These are phyloP conservation scores for Apis cerana DNA, from an alignment of 1,140 invertebrate genomes.

Conservation along the genomic window DNA sequence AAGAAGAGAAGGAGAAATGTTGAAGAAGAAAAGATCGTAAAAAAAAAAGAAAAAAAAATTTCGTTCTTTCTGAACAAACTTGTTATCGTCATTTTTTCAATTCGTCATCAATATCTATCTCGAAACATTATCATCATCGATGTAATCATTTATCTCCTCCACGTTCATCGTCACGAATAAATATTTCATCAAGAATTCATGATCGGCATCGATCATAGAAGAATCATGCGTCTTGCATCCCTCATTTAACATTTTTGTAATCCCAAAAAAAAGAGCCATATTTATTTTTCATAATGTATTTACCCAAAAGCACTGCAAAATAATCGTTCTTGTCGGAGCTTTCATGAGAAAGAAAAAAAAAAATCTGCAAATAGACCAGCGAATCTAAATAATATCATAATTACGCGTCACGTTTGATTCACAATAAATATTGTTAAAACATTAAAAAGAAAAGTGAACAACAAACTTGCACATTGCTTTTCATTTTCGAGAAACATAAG, in stretches of 20 bases:
- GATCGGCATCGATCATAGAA: neutral
- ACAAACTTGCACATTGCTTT: neutral
- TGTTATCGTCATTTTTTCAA: slow-evolving; percentile 42
- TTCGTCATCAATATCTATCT: slow-evolving; percentile 39
- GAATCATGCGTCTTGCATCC: neutral
- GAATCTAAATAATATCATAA: neutral
- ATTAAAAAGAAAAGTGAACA: neutral
- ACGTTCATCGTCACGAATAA: slow-evolving; percentile 36
- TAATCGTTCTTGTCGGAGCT: neutral
- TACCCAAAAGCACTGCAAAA: neutral
- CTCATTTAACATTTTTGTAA: slow-evolving; percentile 11
- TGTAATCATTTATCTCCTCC: slow-evolving; percentile 51
- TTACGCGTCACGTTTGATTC: neutral
- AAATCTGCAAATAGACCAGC: slow-evolving; percentile 10
- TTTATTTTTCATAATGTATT: neutral
- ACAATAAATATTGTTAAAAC: neutral
- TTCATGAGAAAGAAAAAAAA: neutral
- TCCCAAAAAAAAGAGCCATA: too few species aligned
- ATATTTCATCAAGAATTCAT: slow-evolving; percentile 6
- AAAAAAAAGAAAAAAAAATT: neutral
- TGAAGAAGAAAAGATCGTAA: neutral
- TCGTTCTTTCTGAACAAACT: slow-evolving; percentile 35
- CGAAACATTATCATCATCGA: slow-evolving; percentile 39
- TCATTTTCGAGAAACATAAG: slow-evolving; percentile 24
- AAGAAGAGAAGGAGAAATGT: neutral